These are phyloP conservation scores for Hepsetus odoe DNA, from an alignment of 2,113 vertebrate species.

Conservation along the genomic window DNA sequence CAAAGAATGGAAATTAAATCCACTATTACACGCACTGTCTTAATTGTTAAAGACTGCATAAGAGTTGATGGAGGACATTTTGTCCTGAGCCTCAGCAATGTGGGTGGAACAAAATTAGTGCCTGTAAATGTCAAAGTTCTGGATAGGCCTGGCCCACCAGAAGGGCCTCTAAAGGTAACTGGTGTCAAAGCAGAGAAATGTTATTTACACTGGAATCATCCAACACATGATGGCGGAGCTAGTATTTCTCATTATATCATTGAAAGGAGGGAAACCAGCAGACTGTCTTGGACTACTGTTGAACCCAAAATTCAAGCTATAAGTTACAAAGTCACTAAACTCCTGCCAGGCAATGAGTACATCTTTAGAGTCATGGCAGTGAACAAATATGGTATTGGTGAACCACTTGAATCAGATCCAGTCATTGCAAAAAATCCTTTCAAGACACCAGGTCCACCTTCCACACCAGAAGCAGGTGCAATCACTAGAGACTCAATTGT, in stretches of 20 bases:
- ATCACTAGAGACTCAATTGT: constrained; percentile 94
- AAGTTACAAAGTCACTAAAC: constrained; percentile 94
- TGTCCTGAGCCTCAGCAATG: constrained; percentile 89
- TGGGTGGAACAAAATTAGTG: constrained; percentile 91
- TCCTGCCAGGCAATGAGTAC: constrained; percentile 94
- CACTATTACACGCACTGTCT: constrained; percentile 84
- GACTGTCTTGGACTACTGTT: constrained; percentile 97
- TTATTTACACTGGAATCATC: constrained; percentile 93
- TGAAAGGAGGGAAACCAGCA: constrained; percentile 97
- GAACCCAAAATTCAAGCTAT: constrained; percentile 91
- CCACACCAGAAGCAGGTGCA: constrained; percentile 85
- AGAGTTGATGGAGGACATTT: constrained; percentile 94
- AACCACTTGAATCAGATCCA: constrained; percentile 93
- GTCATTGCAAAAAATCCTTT: constrained; percentile 92
- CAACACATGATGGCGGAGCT: constrained; percentile 92
- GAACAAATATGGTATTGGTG: constrained; percentile 95
- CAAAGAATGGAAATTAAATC: constrained; percentile 95
- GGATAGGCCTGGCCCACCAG: constrained; percentile 94
- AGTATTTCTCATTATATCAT: constrained; percentile 92
- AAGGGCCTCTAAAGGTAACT: constrained; percentile 89
- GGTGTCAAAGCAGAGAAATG: constrained; percentile 96
- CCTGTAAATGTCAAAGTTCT: constrained; percentile 95
- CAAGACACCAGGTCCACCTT: constrained; percentile 87
- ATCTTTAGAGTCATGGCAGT: constrained; percentile 97
- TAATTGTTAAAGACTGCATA: constrained; percentile 92